These are phyloP conservation scores for Pheosia gnoma DNA, from an alignment of 2,888 invertebrate genomes.

Conservation along the genomic window DNA sequence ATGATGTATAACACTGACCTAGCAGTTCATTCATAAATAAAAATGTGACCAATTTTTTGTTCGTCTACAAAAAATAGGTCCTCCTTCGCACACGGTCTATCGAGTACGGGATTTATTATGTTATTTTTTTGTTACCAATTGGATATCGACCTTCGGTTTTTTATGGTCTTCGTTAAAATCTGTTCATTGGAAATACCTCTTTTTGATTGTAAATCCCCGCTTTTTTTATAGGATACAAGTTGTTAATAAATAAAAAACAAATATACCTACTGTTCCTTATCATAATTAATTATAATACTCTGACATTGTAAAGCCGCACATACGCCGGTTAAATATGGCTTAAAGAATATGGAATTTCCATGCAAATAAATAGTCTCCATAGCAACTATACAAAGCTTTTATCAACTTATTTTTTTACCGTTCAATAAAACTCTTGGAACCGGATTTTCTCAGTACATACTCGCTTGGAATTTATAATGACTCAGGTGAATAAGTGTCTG, in stretches of 20 bases:
- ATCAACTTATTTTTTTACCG: constrained; percentile 21
- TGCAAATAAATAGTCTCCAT: neutral
- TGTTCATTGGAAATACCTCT: too few relatives aligned
- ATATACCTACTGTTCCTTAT: too few relatives aligned
- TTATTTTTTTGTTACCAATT: too few relatives aligned
- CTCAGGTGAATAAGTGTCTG: constrained; percentile 9
- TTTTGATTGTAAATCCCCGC: too few relatives aligned
- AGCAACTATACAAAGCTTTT: neutral
- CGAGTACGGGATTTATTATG: too few relatives aligned
- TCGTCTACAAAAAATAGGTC: neutral
- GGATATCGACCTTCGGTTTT: too few relatives aligned
- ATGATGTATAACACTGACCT: neutral
- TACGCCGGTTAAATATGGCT: too few relatives aligned
- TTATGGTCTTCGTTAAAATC: too few relatives aligned
- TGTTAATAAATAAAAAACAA: too few relatives aligned
- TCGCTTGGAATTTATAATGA: constrained; percentile 36
- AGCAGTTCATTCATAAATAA: neutral
- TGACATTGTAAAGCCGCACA: too few relatives aligned
- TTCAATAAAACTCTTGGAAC: constrained; percentile 32
- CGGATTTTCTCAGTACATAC: constrained; percentile 24
- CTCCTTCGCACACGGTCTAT: neutral
- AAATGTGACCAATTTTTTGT: neutral
- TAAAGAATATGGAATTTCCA: neutral
- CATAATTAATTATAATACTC: too few relatives aligned
- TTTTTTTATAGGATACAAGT: too few relatives aligned